These are phyloP conservation scores for Idris sp. DNA, from an alignment of 1,140 invertebrate genomes.

Conservation along the genomic window DNA sequence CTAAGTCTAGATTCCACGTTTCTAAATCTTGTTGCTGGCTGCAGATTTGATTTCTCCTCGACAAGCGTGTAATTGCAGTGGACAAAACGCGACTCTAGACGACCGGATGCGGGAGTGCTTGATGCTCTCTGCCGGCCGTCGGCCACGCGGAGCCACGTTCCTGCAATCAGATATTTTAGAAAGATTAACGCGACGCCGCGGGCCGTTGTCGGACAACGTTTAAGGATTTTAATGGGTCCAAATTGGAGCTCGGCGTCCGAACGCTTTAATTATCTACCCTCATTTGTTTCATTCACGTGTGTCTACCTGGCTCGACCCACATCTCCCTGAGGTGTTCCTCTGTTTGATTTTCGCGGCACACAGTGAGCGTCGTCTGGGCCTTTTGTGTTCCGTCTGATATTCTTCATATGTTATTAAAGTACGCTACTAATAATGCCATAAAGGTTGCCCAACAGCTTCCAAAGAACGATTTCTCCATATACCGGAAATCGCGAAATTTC, in stretches of 20 bases:
- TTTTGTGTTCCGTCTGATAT: no score
- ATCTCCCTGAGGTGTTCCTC: conserved; percentile 5
- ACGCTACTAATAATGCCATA: conserved; percentile 52
- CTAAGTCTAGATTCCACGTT: conserved; percentile 24
- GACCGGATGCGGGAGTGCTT: conserved; percentile 52
- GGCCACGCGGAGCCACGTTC: conserved; percentile 51
- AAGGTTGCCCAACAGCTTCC: conserved; percentile 52
- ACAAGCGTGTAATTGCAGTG: conserved; percentile 40
- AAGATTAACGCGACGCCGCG: conserved; percentile 62
- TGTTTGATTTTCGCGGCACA: conserved; percentile 41
- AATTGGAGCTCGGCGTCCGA: conserved; percentile 65
- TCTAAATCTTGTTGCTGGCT: no score
- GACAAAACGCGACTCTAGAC: conserved; percentile 8
- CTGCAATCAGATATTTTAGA: conserved; percentile 64
- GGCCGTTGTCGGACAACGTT: conserved; percentile 65
- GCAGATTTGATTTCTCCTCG: conserved; percentile 42
- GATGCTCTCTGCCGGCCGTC: conserved; percentile 51
- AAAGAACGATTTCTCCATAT: conserved; percentile 52
- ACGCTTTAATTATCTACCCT: conserved; percentile 68
- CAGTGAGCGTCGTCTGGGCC: conserved; percentile 18
- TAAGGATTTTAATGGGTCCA: conserved; percentile 66
- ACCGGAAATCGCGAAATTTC: conserved; percentile 54
- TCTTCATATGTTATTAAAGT: no score
- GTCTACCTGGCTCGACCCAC: conserved; percentile 41
- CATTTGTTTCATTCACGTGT: conserved; percentile 67